A percentile compares a stretch with the other conserved stretches of the same genome.
Evolutionary conservation across 2,113 vertebrate genomes (phyloP).

Genomic region (Sapajus apella): DNA sequence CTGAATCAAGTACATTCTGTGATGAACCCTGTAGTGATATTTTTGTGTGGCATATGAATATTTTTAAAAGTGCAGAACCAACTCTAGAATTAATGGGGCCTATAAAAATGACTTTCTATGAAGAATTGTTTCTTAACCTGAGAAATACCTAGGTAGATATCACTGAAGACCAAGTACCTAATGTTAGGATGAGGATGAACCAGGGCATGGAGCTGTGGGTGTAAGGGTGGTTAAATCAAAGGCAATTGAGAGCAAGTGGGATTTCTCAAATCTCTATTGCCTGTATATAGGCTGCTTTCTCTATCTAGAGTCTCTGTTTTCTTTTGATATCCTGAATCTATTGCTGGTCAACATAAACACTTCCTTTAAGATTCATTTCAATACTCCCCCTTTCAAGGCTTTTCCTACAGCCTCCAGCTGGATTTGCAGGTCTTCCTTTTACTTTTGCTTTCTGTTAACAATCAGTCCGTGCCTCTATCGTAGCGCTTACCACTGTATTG

Average conservation of each 20-base stretch:
- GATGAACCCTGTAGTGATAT: background rate
- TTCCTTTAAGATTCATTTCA: background rate
- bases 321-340: background rate
- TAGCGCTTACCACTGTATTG: background rate
- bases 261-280: background rate
- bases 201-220: fast-evolving
- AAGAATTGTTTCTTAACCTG: conserved; percentile 8
- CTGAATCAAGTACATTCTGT: background rate
- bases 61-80: background rate
- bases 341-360: background rate
- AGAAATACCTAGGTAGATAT: background rate
- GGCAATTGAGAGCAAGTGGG: background rate
- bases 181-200: background rate
- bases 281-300: background rate
- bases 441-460: background rate
- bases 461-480: background rate
- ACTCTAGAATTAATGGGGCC: background rate
- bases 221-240: background rate
- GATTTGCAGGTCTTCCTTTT: background rate
- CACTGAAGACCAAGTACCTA: background rate
- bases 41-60: conserved; percentile 5
- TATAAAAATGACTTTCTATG: background rate
- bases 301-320: background rate
- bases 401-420: background rate
- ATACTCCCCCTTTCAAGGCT: background rate